Evolutionary conservation across 2,888 invertebrate species (phyloP).

Genomic region (Phytoseiulus persimilis): DNA sequence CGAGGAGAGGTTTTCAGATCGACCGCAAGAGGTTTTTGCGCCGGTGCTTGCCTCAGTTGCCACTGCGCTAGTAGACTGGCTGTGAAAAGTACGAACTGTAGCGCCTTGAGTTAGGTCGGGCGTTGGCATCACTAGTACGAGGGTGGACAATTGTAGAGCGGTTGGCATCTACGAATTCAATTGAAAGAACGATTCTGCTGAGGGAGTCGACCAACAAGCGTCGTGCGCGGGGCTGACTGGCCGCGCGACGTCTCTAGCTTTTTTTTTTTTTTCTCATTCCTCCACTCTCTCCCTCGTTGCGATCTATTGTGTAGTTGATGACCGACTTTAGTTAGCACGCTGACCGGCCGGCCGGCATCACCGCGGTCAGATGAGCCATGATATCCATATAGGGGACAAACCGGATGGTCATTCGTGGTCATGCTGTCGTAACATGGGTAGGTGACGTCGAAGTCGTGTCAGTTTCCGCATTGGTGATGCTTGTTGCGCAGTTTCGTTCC

Average conservation of each 20-base stretch:
- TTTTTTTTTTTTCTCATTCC: neutral
- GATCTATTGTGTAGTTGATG: neutral
- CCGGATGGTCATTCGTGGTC: neutral
- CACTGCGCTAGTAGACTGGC: neutral
- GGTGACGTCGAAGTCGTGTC: neutral
- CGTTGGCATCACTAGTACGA: neutral
- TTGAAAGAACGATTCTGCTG: neutral
- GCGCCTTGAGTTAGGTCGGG: too few relatives aligned
- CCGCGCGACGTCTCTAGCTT: neutral
- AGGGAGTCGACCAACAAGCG: neutral
- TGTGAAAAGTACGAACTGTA: too few relatives aligned
- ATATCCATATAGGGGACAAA: neutral
- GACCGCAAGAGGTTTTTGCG: neutral
- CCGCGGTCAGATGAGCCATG: neutral
- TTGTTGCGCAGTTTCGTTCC: neutral
- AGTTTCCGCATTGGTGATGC: neutral
- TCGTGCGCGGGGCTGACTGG: neutral
- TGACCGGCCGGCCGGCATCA: neutral
- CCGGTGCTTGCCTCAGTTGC: neutral
- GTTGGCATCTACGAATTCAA: neutral
- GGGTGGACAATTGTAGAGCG: neutral
- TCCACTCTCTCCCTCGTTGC: neutral
- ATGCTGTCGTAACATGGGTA: neutral
- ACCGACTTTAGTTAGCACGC: neutral
- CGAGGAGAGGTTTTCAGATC: neutral